Evolutionary conservation across 1,140 invertebrate genomes (phyloP), one percentile per base, ranked within the genome.

Genomic region (Pseudomyrmex cubaensis): DNA sequence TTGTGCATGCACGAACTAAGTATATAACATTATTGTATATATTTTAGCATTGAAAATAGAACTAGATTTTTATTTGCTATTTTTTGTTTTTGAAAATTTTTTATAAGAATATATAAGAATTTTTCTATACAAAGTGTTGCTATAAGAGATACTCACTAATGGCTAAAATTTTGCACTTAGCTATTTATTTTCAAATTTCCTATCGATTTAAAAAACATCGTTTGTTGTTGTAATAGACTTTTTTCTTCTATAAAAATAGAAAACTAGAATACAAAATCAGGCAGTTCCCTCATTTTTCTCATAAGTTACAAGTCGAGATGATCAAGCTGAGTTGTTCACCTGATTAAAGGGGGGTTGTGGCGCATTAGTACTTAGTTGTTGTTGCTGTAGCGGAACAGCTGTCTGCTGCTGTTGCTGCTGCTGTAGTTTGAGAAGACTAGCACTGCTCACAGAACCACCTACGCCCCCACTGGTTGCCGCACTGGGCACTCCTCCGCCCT

Each of bases 281-380:
- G n/a, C 35, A 48, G 20, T n/a, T 35, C 12, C 17, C 4, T 74
- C 9, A 46, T 48, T 35, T 7, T 7, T 35, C 35, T 7, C 35
- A 35, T 0, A 35, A 35, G 35, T 35, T 35, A 35, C 4, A 35
- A 35, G 35, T 35, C 35, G 35, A 35, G 35, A 35, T 7, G 35
- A 35, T 35, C 35, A 35, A 35, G 35, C 35, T 35, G 35, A 35
- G 5, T 52, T 83, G 54, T 91, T 94, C 93, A 94, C 94, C 94
- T 94, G 94, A 87, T 94, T 94, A 82, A 94, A 94, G 85, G 93
- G 92, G 84, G 93, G 93, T 88, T 94, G 93, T 73, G 92, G 92
- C 50, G 93, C 90, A 91, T 92, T 93, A 78, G 90, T 90, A 87
- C 90, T 93, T 83, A 92, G 90, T 62, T 93, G 93, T 82, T 93